Base-by-base conservation (phyloP, 1,140 invertebrate species). In the Coptotermes formosanus region DNA sequence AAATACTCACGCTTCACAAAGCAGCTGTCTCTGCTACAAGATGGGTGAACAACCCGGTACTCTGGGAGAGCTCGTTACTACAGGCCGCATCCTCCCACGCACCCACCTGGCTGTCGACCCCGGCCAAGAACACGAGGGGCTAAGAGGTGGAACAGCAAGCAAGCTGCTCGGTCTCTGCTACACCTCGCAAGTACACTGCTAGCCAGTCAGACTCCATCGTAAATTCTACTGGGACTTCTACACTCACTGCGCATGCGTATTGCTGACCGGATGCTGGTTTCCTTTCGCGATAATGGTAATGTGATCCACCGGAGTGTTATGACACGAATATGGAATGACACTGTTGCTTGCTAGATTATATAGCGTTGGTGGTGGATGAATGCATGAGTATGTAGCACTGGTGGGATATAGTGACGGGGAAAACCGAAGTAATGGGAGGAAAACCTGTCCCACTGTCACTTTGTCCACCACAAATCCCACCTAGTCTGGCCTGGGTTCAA, bases 21-120 rank as follows among this genome's bases (percentile, higher is more conserved):
- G 64, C 64, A 30, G 64, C n/a, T 30, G 64, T 25, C 7, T 48
- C 2, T 75, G 64, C 64, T 75, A 75, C 8, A 30, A 30, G 64
- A 75, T n/a, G n/a, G 64, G 64, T 75, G 25, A 75, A 75, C 64
- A 75, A 75, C 64, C 64, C 64, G 64, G 64, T 75, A 75, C 64
- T n/a, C 64, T 69, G 64, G n/a, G 19, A 69, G 25, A 7, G 1
- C 64, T n/a, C 64, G n/a, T 4, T 3, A 64, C 8, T n/a, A 8
- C 21, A 21, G 25, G 59, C 59, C 12, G 64, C 64, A 75, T 75
- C 64, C 64, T 75, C 64, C 64, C n/a, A 75, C 64, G 9, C 64
- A 30, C 64, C 25, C 64, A 75, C 3, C 64, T 75, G 64, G 64
- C 64, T 75, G 64, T 30, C n/a, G 64, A 75, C 64, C 64, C 64